phyloP scores from a whole-genome alignment of 1,140 invertebrate genomes.

The Globodera rostochiensis region DNA sequence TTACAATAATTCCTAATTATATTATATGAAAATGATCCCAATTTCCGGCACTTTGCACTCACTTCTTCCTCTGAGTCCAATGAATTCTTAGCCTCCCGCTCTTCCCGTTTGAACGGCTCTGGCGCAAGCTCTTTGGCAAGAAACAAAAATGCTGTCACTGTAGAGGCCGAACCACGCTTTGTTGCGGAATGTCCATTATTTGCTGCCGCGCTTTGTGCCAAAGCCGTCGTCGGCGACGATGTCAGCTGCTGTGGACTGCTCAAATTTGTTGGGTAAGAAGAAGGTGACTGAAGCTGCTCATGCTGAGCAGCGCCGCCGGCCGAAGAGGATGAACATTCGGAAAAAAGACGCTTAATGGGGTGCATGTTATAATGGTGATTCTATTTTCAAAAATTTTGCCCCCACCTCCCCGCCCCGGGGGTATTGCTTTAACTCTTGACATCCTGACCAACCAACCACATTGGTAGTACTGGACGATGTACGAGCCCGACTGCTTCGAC shows the following conservation, averaged over 20 bases:
- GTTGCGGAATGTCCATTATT: neutral
- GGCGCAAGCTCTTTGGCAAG: conserved; percentile 28
- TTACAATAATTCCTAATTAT: no score
- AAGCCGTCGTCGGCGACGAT: no score
- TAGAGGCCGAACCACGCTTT: conserved; percentile 9
- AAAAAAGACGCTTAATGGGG: conserved; percentile 24
- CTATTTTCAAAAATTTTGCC: no score
- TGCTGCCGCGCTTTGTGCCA: conserved; percentile 3
- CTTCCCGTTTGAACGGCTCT: conserved; percentile 14
- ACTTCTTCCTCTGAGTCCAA: neutral
- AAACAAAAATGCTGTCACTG: conserved; percentile 15
- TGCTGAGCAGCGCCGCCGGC: conserved; percentile 8
- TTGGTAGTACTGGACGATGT: neutral
- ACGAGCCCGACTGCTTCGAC: neutral
- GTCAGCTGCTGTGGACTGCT: neutral
- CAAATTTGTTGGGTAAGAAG: neutral
- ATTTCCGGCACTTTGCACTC: neutral
- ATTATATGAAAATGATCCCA: no score
- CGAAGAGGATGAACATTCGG: conserved; percentile 24
- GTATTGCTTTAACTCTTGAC: neutral
- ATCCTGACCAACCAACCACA: neutral
- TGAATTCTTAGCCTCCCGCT: neutral
- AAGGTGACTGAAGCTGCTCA: conserved; percentile 1
- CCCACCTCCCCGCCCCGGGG: no score
- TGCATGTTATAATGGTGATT: no score